A percentile compares a stretch with the other conserved stretches of the same genome.
Conservation (phyloP, 2,797 vertebrate species). For the Lagorchestes hirsutus region DNA sequence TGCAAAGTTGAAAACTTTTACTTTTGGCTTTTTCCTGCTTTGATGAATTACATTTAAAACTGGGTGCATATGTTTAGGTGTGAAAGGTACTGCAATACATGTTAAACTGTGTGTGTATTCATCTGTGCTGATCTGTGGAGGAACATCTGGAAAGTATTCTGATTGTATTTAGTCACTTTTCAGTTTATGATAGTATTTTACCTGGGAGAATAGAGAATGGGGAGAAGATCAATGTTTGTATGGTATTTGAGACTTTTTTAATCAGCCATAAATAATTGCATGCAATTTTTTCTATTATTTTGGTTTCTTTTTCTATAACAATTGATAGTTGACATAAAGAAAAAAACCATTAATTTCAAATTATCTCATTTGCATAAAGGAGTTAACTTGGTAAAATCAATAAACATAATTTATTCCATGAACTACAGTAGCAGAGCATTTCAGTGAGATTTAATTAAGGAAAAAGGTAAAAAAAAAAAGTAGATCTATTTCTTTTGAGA, state of each 20-base stretch:
- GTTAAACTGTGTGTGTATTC: neutral
- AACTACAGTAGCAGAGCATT: neutral
- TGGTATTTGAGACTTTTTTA: neutral
- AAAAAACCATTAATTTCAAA: neutral
- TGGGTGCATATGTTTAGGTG: neutral
- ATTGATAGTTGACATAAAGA: neutral
- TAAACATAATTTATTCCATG: neutral
- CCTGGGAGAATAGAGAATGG: neutral
- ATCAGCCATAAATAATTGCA: neutral
- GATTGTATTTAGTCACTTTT: neutral
- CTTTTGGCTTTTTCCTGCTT: constrained; percentile 7
- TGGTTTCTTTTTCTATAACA: neutral
- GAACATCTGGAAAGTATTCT: neutral
- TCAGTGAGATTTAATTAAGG: neutral
- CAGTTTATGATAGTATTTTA: neutral
- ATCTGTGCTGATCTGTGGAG: neutral
- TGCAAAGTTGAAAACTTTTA: constrained; percentile 43
- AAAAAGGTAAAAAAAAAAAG: neutral
- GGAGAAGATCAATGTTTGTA: neutral
- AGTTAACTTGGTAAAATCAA: neutral
- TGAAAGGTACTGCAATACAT: neutral
- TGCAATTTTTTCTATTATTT: neutral
- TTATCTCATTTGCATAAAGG: neutral
- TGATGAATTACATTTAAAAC: constrained; percentile 14
- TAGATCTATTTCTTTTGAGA: neutral